Percentiles rank a stretch among this genome's conserved stretches.
phyloP scores from a whole-genome alignment of 2,888 invertebrate genomes.

The Drosophila picticornis region DNA sequence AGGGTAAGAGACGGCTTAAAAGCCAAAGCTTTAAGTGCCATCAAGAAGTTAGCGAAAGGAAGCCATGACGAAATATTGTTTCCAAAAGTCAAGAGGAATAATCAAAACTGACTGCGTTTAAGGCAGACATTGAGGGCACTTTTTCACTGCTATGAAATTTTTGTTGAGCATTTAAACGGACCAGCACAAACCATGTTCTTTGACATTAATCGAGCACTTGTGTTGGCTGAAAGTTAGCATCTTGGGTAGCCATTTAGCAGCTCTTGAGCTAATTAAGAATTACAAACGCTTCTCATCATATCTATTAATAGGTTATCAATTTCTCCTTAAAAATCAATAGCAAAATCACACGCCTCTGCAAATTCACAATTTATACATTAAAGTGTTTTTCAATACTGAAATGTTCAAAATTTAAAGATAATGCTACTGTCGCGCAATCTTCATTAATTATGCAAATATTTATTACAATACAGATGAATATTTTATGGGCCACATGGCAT shows the following conservation, averaged over 20 bases:
- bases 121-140: slow-evolving; percentile 17
- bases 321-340: neutral
- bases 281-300: neutral
- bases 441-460: slow-evolving; percentile 48
- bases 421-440: neutral
- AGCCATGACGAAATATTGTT: slow-evolving; percentile 50
- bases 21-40: slow-evolving; percentile 47
- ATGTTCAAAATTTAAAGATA: neutral
- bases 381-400: neutral
- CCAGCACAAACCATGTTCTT: neutral
- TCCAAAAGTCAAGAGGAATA: slow-evolving; percentile 37
- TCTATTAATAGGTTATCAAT: neutral
- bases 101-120: slow-evolving; percentile 33
- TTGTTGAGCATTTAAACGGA: neutral
- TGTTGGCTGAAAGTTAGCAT: neutral
- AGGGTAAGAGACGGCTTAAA: slow-evolving; percentile 49
- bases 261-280: neutral
- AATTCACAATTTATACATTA: neutral
- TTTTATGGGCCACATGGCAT: slow-evolving; percentile 24
- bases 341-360: neutral
- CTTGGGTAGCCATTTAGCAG: neutral
- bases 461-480: slow-evolving; percentile 31
- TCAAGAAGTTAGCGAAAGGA: slow-evolving; percentile 51
- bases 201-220: neutral
- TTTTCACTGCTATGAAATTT: neutral